Evolutionary conservation across 2,888 invertebrate genomes (phyloP), one percentile per base, ranked within the genome.

Genomic region (Abrostola tripartita): DNA sequence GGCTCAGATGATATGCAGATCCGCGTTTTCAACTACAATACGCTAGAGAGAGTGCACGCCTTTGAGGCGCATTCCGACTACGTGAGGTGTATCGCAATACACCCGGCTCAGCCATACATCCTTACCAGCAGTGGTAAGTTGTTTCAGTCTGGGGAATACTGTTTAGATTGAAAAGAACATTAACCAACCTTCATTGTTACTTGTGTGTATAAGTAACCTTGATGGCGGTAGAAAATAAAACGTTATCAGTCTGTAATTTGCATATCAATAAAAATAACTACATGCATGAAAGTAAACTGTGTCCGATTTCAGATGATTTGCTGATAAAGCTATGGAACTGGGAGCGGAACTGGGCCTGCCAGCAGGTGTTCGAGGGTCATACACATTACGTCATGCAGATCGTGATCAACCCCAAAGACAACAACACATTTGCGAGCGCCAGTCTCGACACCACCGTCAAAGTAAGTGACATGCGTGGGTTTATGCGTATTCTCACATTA

Each of bases 351-450:
- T 99, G 99, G 99, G 96, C 97, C 0, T 98, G 99, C 83, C 99
- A 99, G 87, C 99, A 99, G 89, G 98, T 99, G 11, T 99, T 99
- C 88, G 99, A 99, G 88, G 99, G 99, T 0, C 99, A 99, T 94
- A 98, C 99, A 0, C 99, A 99, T 91, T 99, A 99, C 87, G 99
- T 99, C 1, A 99, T 99, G 99, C 99, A 99, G 92, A 98, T 99
- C 81, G 99, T 99, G 0, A 98, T 99, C 85, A 99, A 99, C 92
- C 99, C 99, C 0, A 99, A 99, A 90, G 99, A 99, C 88, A 99
- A 99, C 92, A 99, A 99, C 91, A 99, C 99, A 44, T 99, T 99
- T 92, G 99, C 99, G 11, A 99, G 99, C 82, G 99, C 99, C n/a
- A 99, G 99, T 49, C 95, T 99, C 47, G 99, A 99, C 92, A 96